A percentile compares a stretch with the other conserved stretches of the same genome.
These are phyloP conservation scores for Trachemys scripta DNA, from an alignment of 2,113 vertebrate species.

Conservation along the genomic window DNA sequence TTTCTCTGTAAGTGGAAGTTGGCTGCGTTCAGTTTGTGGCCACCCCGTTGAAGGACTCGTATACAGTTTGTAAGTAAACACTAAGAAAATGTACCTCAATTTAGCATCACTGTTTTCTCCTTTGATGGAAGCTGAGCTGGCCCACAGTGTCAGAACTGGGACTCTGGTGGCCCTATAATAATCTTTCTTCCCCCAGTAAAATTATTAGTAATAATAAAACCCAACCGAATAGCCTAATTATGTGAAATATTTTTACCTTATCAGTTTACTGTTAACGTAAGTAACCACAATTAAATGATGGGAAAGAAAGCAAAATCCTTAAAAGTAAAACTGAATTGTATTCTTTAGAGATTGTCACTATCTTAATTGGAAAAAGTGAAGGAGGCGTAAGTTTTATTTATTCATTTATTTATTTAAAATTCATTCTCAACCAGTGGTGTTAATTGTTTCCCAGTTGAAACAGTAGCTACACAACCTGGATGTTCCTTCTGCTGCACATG, in stretches of 20 bases:
- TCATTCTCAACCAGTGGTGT: not conserved
- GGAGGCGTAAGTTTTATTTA: not conserved
- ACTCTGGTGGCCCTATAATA: not conserved
- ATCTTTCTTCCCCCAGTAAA: not conserved
- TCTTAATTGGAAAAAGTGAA: not conserved
- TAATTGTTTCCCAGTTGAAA: not conserved
- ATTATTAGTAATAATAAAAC: not conserved
- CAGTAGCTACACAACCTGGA: not conserved
- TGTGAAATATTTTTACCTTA: not conserved
- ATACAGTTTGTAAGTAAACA: not conserved
- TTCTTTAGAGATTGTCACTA: not conserved
- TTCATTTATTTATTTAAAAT: not conserved
- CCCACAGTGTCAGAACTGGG: not conserved
- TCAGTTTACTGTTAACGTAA: not conserved
- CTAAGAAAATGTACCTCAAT: not conserved
- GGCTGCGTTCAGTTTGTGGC: rapidly evolving
- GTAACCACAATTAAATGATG: not conserved
- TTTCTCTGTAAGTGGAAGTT: not conserved
- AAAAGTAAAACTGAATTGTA: not conserved
- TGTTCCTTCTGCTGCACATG: not conserved
- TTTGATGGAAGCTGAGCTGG: not conserved
- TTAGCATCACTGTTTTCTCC: not conserved
- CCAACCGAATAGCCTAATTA: not conserved
- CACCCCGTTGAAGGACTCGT: not conserved
- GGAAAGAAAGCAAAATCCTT: not conserved